phyloP scores from a whole-genome alignment of 2,888 invertebrate species.

The Rhorus exstirpatorius region DNA sequence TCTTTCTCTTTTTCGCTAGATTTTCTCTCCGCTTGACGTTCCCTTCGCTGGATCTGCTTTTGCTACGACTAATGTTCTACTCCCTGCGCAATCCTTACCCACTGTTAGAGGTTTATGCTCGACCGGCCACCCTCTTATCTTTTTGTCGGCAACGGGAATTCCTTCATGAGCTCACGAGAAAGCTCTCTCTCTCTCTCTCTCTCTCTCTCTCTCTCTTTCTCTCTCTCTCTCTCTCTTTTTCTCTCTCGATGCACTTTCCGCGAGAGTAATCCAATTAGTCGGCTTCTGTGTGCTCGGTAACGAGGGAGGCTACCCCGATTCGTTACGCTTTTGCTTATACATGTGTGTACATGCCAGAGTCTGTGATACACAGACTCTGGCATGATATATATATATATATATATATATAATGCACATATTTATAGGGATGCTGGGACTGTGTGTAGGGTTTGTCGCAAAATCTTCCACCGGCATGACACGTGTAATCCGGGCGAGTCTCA shows the following conservation, averaged over 20 bases:
- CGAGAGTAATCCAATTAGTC: slow-evolving; percentile 82
- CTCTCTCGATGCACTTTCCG: slow-evolving; percentile 45
- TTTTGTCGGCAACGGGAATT: slow-evolving; percentile 62
- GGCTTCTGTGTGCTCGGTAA: slow-evolving; percentile 64
- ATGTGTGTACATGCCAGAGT: not conserved
- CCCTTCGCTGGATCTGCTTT: slow-evolving; percentile 24
- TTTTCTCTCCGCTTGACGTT: slow-evolving; percentile 40
- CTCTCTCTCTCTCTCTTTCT: slow-evolving; percentile 29
- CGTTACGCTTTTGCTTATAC: slow-evolving; percentile 42
- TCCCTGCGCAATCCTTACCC: slow-evolving; percentile 8
- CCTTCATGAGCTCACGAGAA: slow-evolving; percentile 45
- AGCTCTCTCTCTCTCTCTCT: slow-evolving; percentile 30
- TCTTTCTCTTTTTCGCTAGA: slow-evolving; percentile 33
- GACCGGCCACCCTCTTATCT: slow-evolving; percentile 50
- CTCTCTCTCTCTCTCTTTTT: not conserved
- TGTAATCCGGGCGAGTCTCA: slow-evolving; percentile 24
- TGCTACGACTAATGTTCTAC: slow-evolving; percentile 48
- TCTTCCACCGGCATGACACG: slow-evolving; percentile 70
- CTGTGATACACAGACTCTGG: not conserved
- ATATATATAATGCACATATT: too few relatives aligned
- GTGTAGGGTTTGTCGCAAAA: slow-evolving; percentile 56
- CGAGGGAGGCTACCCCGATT: slow-evolving; percentile 63
- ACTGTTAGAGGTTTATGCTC: slow-evolving; percentile 30
- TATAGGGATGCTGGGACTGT: too few relatives aligned
- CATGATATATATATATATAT: slow-evolving; percentile 1